These are phyloP conservation scores for Plebejus argus DNA, from an alignment of 2,888 invertebrate genomes.

Conservation along the genomic window DNA sequence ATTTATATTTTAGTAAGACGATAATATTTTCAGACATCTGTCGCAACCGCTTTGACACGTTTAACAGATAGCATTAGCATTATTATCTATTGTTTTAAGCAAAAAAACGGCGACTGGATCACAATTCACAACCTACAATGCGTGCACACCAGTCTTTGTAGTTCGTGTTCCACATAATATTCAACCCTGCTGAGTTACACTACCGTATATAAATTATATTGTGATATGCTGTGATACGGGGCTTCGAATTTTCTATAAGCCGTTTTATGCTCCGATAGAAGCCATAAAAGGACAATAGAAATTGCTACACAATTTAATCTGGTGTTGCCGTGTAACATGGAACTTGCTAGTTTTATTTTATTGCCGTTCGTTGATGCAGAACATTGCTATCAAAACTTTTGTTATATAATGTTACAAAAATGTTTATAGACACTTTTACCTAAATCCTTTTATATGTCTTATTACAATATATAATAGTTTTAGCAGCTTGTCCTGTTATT, in stretches of 20 bases:
- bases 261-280: constrained; percentile 27
- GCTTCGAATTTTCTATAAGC: constrained; percentile 31
- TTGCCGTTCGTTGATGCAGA: background rate
- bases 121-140: too few relatives aligned
- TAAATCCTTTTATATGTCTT: background rate
- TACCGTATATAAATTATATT: background rate
- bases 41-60: too few relatives aligned
- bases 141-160: too few relatives aligned
- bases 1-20: too few relatives aligned
- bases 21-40: too few relatives aligned
- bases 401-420: background rate
- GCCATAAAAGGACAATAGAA: constrained; percentile 20
- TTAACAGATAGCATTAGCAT: too few relatives aligned
- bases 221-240: constrained; percentile 33
- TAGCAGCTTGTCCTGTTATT: too few relatives aligned
- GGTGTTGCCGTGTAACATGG: background rate
- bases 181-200: background rate
- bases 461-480: too few relatives aligned
- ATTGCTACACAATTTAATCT: constrained; percentile 15
- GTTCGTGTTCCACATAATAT: too few relatives aligned
- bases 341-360: constrained; percentile 13
- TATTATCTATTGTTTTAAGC: too few relatives aligned
- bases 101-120: too few relatives aligned
- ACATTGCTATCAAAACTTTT: background rate
- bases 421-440: background rate